Percentiles rank a stretch among this genome's conserved stretches.
phyloP scores from a whole-genome alignment of 2,888 invertebrate species.

The Rugalucina vietnamica region DNA sequence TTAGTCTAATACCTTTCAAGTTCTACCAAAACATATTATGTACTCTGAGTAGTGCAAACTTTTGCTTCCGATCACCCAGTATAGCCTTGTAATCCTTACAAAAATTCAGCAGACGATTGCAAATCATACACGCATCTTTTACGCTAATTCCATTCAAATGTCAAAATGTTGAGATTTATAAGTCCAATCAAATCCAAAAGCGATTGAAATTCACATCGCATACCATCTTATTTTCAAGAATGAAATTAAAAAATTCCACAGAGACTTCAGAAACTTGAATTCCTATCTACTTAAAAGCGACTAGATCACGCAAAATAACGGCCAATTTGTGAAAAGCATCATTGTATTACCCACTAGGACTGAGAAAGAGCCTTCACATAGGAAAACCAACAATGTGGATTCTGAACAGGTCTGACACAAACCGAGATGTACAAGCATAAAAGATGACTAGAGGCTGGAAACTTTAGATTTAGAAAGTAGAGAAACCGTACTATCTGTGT shows the following conservation, averaged over 20 bases:
- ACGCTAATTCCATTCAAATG: neutral
- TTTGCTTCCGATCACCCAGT: too few relatives aligned
- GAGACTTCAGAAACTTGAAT: neutral
- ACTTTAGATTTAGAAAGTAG: too few relatives aligned
- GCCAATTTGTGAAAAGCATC: slow-evolving; percentile 10
- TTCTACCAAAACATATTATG: too few relatives aligned
- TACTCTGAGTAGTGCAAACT: too few relatives aligned
- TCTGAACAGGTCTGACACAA: too few relatives aligned
- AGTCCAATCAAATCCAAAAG: slow-evolving; percentile 10
- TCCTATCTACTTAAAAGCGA: neutral
- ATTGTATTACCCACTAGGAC: slow-evolving; percentile 7
- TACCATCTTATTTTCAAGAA: neutral
- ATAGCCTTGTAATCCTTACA: too few relatives aligned
- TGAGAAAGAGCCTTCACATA: too few relatives aligned
- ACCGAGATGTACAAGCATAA: too few relatives aligned
- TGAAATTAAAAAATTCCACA: neutral
- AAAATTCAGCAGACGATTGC: neutral
- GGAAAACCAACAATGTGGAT: too few relatives aligned
- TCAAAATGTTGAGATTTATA: slow-evolving; percentile 14
- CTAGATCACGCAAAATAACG: slow-evolving; percentile 4
- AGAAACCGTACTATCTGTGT: too few relatives aligned
- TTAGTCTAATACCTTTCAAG: too few relatives aligned
- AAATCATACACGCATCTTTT: slow-evolving; percentile 1
- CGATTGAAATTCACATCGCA: slow-evolving; percentile 12
- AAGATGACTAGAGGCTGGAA: too few relatives aligned